Percentiles rank a stretch among this genome's conserved stretches.
These are phyloP conservation scores for Pantherophis vulpinus DNA, from an alignment of 2,797 vertebrate genomes.

Conservation along the genomic window DNA sequence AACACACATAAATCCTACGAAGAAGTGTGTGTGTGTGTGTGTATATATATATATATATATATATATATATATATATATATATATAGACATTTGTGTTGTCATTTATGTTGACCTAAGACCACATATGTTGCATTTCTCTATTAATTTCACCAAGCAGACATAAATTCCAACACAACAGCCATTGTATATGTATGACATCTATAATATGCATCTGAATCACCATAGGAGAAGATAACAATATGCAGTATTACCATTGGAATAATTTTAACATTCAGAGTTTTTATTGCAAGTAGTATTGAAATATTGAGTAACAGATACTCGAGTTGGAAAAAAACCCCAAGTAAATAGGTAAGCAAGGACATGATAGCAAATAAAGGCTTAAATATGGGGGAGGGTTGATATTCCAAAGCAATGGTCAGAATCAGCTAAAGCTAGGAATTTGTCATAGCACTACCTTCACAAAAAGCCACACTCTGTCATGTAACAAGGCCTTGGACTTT, in stretches of 20 bases:
- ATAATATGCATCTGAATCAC: neutral
- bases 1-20: no score
- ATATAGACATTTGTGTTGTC: no score
- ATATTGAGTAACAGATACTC: neutral
- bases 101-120: neutral
- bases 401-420: neutral
- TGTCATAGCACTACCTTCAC: neutral
- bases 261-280: neutral
- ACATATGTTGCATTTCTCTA: neutral
- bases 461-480: neutral
- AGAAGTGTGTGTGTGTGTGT: no score
- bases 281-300: neutral
- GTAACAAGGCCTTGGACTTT: conserved; percentile 4
- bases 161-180: neutral
- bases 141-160: neutral
- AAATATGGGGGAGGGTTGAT: neutral
- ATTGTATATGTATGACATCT: neutral
- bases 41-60: no score
- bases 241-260: neutral
- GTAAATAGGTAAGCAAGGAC: conserved; percentile 1
- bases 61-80: no score
- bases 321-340: neutral
- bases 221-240: neutral
- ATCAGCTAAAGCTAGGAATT: neutral
- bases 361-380: neutral